These are phyloP conservation scores for Lasioglossum marginatum DNA, from an alignment of 2,888 invertebrate genomes.

Conservation along the genomic window DNA sequence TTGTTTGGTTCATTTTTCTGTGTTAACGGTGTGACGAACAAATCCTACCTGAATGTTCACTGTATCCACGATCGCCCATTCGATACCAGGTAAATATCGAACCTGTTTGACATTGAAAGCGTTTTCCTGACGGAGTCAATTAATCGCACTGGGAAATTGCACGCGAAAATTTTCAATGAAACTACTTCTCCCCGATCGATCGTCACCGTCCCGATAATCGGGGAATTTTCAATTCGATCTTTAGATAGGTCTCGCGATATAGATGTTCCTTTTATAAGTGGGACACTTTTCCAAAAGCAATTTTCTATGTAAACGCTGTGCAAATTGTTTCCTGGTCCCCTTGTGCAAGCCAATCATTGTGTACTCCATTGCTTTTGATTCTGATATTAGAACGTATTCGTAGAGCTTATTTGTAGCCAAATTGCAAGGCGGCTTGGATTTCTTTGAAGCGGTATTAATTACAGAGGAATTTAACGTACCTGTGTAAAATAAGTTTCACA, in stretches of 20 bases:
- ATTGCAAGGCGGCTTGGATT: neutral
- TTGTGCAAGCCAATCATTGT: neutral
- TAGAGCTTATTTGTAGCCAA: neutral
- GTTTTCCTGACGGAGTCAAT: slow-evolving; percentile 36
- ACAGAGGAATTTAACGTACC: neutral
- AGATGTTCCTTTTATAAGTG: slow-evolving; percentile 29
- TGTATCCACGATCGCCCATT: slow-evolving; percentile 84
- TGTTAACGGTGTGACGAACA: slow-evolving; percentile 71
- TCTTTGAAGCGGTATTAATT: neutral
- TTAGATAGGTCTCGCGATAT: neutral
- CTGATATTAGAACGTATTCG: neutral
- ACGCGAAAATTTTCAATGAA: neutral
- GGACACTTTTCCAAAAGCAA: slow-evolving; percentile 42
- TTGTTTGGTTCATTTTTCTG: slow-evolving; percentile 62
- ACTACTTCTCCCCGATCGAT: neutral
- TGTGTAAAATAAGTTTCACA: neutral
- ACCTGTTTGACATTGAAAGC: slow-evolving; percentile 59
- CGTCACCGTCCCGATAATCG: neutral
- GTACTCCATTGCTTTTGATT: neutral
- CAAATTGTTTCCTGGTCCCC: neutral
- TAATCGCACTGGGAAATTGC: slow-evolving; percentile 8
- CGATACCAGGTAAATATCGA: slow-evolving; percentile 82
- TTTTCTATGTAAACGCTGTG: neutral
- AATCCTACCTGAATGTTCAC: slow-evolving; percentile 83
- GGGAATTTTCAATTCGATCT: neutral